These are phyloP conservation scores for Microchrysa polita DNA, from an alignment of 2,888 invertebrate species.

Conservation along the genomic window DNA sequence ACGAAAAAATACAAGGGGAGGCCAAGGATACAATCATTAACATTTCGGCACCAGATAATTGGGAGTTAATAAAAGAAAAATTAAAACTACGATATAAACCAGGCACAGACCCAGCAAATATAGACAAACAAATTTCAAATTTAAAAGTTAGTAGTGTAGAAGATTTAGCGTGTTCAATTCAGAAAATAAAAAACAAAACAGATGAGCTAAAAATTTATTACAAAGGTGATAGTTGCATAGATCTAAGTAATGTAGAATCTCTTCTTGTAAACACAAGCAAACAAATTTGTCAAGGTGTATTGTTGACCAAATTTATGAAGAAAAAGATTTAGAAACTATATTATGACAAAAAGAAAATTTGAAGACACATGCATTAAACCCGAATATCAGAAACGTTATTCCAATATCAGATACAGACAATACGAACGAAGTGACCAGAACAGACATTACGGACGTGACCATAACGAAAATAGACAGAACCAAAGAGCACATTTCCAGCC, in stretches of 20 bases:
- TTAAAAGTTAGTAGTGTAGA: too few species aligned
- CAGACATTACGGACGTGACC: not conserved
- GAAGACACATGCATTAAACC: constrained; percentile 18
- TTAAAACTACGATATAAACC: too few species aligned
- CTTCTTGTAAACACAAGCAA: constrained; percentile 40
- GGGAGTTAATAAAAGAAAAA: too few species aligned
- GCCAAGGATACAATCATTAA: too few species aligned
- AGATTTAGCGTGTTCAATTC: too few species aligned
- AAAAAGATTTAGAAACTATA: constrained; percentile 28
- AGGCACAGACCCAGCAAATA: too few species aligned
- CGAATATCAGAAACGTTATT: constrained; percentile 12
- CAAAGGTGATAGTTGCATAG: constrained; percentile 33
- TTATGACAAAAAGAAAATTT: constrained; percentile 32
- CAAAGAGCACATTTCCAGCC: too few species aligned
- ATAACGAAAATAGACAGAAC: not conserved
- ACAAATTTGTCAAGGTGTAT: constrained; percentile 36
- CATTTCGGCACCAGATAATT: too few species aligned
- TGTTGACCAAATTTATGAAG: constrained; percentile 41
- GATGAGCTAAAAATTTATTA: constrained; percentile 46
- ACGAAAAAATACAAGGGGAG: too few species aligned
- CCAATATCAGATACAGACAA: not conserved
- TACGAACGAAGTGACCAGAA: not conserved
- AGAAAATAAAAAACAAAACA: constrained; percentile 46
- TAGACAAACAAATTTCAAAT: too few species aligned
- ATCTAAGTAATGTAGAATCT: constrained; percentile 40